phyloP scores from a whole-genome alignment of 2,113 vertebrate species.

The Procapra przewalskii region DNA sequence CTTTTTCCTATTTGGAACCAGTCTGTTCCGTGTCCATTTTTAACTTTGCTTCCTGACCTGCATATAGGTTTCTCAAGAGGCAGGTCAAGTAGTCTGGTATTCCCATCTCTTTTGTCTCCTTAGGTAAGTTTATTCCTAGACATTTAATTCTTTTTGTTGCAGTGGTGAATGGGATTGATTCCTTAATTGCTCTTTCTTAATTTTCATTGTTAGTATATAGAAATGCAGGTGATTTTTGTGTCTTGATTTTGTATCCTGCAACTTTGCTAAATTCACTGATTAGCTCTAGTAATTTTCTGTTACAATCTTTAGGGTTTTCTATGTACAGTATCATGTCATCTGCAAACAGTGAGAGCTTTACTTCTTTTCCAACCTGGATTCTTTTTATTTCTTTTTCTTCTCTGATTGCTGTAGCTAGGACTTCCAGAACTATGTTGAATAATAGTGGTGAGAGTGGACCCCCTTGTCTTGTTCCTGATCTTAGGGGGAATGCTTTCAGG shows the following conservation, averaged over 20 bases:
- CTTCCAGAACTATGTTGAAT: background rate
- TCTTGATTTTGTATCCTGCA: background rate
- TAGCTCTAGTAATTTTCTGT: background rate
- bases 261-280: background rate
- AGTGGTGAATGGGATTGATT: background rate
- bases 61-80: too few species aligned
- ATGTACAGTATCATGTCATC: background rate
- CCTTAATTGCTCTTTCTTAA: background rate
- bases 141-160: background rate
- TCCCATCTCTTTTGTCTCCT: background rate
- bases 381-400: background rate
- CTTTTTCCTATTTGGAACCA: too few species aligned
- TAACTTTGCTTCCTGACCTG: too few species aligned
- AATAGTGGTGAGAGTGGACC: rapidly evolving
- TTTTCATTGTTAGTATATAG: background rate
- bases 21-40: too few species aligned
- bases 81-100: too few species aligned
- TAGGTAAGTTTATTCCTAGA: background rate
- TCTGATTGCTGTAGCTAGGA: background rate
- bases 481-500: background rate
- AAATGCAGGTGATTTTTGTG: background rate
- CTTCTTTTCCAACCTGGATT: background rate
- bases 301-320: background rate
- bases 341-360: background rate
- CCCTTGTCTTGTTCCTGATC: background rate